These are phyloP conservation scores for Carassius auratus DNA, from an alignment of 2,113 vertebrate species.

Conservation along the genomic window DNA sequence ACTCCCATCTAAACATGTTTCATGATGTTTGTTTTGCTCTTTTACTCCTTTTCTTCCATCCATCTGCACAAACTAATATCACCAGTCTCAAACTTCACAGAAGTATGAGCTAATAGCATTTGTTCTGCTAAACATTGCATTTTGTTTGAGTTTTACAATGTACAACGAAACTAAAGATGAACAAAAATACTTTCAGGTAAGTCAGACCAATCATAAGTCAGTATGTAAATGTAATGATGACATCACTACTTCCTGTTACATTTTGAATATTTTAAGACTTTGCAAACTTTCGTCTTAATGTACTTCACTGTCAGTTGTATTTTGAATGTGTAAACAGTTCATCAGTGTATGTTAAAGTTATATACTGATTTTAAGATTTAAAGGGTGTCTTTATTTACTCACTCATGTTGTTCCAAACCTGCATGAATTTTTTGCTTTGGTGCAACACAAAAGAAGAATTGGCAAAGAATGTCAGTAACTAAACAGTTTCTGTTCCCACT, in stretches of 20 bases:
- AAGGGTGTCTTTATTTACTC: too few relatives aligned
- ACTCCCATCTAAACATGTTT: not conserved
- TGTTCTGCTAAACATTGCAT: not conserved
- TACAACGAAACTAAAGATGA: not conserved
- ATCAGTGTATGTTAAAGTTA: not conserved
- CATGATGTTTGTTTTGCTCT: not conserved
- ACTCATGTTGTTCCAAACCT: too few relatives aligned
- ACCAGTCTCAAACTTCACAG: not conserved
- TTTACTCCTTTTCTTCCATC: not conserved
- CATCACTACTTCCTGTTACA: not conserved
- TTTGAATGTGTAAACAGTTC: not conserved
- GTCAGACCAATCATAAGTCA: not conserved
- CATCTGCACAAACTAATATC: not conserved
- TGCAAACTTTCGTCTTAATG: not conserved
- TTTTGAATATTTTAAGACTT: not conserved
- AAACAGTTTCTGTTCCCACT: too few relatives aligned
- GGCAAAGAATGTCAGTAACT: too few relatives aligned
- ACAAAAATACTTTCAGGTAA: not conserved
- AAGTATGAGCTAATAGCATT: not conserved
- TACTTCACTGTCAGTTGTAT: not conserved
- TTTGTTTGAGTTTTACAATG: not conserved
- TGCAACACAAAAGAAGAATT: too few relatives aligned
- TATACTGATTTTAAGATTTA: too few relatives aligned
- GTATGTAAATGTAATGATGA: not conserved
- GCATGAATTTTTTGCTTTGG: too few relatives aligned